Percentiles rank a stretch among this genome's conserved stretches.
Conservation (phyloP, 2,797 vertebrate species). For the Myripristis murdjan region DNA sequence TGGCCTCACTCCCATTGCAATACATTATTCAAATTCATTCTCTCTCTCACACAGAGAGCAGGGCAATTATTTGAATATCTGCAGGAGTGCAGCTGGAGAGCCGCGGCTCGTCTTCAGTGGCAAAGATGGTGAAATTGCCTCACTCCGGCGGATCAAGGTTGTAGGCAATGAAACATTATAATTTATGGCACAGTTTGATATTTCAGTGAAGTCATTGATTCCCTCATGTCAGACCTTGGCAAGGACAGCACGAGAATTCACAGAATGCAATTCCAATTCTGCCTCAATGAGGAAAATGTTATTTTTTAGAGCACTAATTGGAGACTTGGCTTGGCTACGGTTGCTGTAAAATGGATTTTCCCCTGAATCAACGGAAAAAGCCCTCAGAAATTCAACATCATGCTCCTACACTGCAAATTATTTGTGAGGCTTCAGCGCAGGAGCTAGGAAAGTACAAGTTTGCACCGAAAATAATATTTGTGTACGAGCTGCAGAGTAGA, state of each 20-base stretch:
- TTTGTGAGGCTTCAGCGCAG: conserved; percentile 38
- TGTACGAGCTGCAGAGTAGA: conserved; percentile 18
- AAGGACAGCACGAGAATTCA: conserved; percentile 65
- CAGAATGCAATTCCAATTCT: conserved; percentile 70
- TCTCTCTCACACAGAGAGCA: conserved; percentile 61
- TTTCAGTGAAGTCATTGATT: conserved; percentile 79
- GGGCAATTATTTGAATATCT: conserved; percentile 82
- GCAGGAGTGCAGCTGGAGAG: conserved; percentile 72
- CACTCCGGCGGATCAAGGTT: conserved; percentile 73
- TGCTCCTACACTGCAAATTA: conserved; percentile 46
- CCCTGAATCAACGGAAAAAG: conserved; percentile 78
- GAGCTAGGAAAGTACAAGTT: conserved; percentile 20
- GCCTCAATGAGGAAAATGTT: conserved; percentile 39
- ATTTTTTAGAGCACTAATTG: conserved; percentile 76
- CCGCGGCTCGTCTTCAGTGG: conserved; percentile 62
- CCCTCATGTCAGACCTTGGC: conserved; percentile 73
- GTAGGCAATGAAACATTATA: conserved; percentile 74
- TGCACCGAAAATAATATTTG: conserved; percentile 25
- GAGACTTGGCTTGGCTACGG: conserved; percentile 68
- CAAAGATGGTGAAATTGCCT: conserved; percentile 72
- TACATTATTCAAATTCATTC: conserved; percentile 84
- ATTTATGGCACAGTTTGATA: conserved; percentile 80
- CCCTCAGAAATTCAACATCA: conserved; percentile 54
- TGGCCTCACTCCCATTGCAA: conserved; percentile 75
- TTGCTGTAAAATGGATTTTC: conserved; percentile 77